phyloP scores from a whole-genome alignment of 2,888 invertebrate genomes.

The Tipula vernalis region DNA sequence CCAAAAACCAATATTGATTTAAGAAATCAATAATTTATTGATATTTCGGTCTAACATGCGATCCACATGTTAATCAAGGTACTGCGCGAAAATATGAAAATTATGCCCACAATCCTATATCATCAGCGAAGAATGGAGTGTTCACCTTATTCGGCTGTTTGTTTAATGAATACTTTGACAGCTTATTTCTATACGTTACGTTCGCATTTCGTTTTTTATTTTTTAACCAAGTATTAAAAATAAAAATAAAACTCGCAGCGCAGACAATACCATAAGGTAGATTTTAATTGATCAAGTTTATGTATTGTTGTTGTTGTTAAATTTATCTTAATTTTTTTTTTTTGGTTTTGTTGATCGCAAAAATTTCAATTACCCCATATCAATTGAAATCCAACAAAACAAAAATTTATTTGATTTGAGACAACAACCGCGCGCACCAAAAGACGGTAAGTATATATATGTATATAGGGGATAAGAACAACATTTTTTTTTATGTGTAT shows the following conservation, averaged over 20 bases:
- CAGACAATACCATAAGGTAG: not conserved
- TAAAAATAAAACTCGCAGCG: not conserved
- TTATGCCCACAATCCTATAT: not conserved
- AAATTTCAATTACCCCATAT: slow-evolving; percentile 4
- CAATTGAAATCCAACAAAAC: not conserved
- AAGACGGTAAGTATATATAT: not conserved
- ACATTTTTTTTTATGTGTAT: not conserved
- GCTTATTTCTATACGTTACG: not conserved
- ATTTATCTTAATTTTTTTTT: not conserved
- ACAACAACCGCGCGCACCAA: not conserved
- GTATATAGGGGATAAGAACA: not conserved
- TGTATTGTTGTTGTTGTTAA: not conserved
- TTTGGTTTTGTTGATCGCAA: not conserved
- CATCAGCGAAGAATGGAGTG: not conserved
- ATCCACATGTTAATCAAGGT: not conserved
- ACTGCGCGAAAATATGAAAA: not conserved
- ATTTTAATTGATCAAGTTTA: not conserved
- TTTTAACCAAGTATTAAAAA: not conserved
- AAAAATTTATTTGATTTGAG: not conserved
- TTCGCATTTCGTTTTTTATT: not conserved
- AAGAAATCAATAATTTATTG: not conserved
- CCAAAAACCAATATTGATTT: not conserved
- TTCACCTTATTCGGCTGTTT: not conserved
- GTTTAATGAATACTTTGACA: not conserved
- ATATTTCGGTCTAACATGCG: not conserved